Base-by-base conservation (phyloP, 2,888 invertebrate genomes). In the Amorpha juglandis region DNA sequence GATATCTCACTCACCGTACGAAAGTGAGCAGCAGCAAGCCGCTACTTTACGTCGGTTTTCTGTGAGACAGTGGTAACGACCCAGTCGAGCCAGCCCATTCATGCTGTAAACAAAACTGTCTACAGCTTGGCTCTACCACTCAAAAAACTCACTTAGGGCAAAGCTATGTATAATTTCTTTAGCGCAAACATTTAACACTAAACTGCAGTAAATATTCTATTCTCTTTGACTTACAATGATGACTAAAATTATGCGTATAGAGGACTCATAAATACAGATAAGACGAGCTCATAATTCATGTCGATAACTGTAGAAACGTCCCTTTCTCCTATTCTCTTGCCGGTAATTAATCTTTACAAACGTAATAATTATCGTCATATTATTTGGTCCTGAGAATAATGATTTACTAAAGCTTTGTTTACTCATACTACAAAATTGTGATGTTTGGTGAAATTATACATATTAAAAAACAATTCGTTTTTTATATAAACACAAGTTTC, bases 191-290 rank as follows among this genome's bases (percentile, higher is more conserved):
- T 14, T 14, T 45, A 45, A 16, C 19, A 19, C 19, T 11, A 19
- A 50, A 19, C 50, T 50, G 0, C 3, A 45, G 14, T 45, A 50
- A 50, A 48, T 16, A 16, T 16, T 48, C 16, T 19, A 50, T 19
- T 48, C 48, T 16, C n/a, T 35, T 42, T 42, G 19, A 58, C 58
- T 58, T 58, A 38, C 38, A 58, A 58, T 58, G 42, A 42, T 42
- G 38, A 19, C 19, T 58, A 19, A 38, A 16, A 19, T 35, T n/a
- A 53, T 19, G 42, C 19, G 42, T 19, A 21, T 12, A 55, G 16
- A 55, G 35, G 1, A 16, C 42, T 58, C 42, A 58, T 58, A 42
- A 58, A 58, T 42, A 19, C 42, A 12, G 58, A 58, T 42, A 58
- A 58, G 38, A 42, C 6, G 19, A 42, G 19, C 12, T 19, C 42